phyloP scores from a whole-genome alignment of 2,888 invertebrate species.

The Diadegma fenestrale region DNA sequence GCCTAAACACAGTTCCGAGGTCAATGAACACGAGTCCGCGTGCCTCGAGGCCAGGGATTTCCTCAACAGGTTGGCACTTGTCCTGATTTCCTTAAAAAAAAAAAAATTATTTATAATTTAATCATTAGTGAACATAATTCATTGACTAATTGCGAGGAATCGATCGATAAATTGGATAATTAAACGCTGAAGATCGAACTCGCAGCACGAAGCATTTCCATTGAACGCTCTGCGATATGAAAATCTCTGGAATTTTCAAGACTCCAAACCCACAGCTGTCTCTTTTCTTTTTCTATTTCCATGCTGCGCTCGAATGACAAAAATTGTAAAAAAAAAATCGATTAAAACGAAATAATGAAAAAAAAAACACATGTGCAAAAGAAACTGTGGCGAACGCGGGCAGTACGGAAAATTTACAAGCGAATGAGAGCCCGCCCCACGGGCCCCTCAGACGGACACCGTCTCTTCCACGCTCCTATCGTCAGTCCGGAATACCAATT shows the following conservation, averaged over 20 bases:
- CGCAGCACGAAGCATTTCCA: not conserved
- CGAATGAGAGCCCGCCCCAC: slow-evolving; percentile 81
- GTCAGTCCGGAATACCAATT: slow-evolving; percentile 88
- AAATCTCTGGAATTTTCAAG: not conserved
- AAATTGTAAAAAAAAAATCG: slow-evolving; percentile 26
- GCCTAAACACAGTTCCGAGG: slow-evolving; percentile 84
- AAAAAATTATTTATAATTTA: not conserved
- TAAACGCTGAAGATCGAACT: slow-evolving; percentile 1
- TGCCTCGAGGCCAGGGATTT: slow-evolving; percentile 82
- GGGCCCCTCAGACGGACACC: slow-evolving; percentile 87
- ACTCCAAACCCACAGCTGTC: slow-evolving; percentile 33
- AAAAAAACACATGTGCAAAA: slow-evolving; percentile 41
- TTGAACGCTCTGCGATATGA: not conserved
- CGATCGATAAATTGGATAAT: not conserved
- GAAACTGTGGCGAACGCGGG: slow-evolving; percentile 83
- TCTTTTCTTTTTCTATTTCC: slow-evolving; percentile 75
- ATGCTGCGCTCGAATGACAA: slow-evolving; percentile 80
- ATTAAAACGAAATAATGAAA: slow-evolving; percentile 12
- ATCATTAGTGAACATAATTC: slow-evolving; percentile 3
- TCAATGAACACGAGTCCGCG: slow-evolving; percentile 84
- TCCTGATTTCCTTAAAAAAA: not conserved
- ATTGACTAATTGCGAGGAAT: slow-evolving; percentile 9
- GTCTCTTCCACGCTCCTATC: slow-evolving; percentile 87
- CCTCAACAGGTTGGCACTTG: slow-evolving; percentile 84
- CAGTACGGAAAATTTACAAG: slow-evolving; percentile 88